Base-by-base conservation (phyloP, 92 coral and sea anemone genomes). In the Zoanthus sociatus region DNA sequence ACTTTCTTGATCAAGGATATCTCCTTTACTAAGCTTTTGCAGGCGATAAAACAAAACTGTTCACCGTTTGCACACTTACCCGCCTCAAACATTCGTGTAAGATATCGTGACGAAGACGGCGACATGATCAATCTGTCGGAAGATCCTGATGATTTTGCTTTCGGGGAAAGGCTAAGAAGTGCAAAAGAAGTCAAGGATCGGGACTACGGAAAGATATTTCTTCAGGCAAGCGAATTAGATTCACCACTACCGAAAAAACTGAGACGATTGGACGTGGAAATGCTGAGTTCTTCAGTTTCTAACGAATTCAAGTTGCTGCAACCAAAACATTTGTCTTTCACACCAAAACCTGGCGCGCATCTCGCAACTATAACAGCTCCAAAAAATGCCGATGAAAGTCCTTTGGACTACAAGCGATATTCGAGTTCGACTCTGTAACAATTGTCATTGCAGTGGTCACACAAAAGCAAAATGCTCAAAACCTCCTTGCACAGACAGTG, bases 111-210 rank as follows among this genome's bases (percentile, higher is more conserved):
- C 42, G 42, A 37, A 37, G 4, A 37, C 42, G 42, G 4, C 42
- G 42, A 37, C 4, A 37, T 37, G 42, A 37, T 37, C 42, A 37
- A 37, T 37, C 42, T 37, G 1, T 37, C 42, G 42, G 42, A 37
- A 37, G 42, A 37, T 37, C 42, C 42, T 2, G 2, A 37, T 37
- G 53, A 21, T 20, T 77, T 89, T 89, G 71, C 77, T 42, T 77
- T 77, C 16, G 76, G 84, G 1, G 84, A 89, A 76, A 89, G 76
- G 89, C 85, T 89, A 48, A 70, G 92, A 75, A 75, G 88, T 75
- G 92, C 86, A 48, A 69, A 84, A 84, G 89, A 74, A n/a, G 86
- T 89, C 9, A 84, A 89, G 33, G 85, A 89, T 84, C 85, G 86
- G 64, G 84, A 76, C 26, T 78, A 69, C 83, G n/a, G 58, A 82